phyloP scores from a whole-genome alignment of 1,140 invertebrate species.

The Tenebrio molitor region DNA sequence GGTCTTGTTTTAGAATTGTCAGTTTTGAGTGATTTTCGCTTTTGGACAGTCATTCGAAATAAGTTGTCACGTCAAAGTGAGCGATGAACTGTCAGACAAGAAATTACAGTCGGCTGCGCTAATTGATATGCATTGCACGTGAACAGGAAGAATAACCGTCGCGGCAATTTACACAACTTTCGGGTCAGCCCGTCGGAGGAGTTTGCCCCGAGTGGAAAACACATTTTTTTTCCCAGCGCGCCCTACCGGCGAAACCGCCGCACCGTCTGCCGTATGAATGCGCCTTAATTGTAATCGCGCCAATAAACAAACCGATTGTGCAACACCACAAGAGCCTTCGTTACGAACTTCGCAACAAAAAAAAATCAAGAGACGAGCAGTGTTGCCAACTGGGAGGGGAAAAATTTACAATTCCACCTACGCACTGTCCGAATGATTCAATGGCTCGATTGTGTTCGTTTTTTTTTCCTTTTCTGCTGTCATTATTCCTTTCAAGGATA shows the following conservation, averaged over 20 bases:
- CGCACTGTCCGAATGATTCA: not conserved
- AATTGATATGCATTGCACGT: too few relatives aligned
- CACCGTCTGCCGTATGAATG: slow-evolving; percentile 1
- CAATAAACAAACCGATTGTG: slow-evolving; percentile 9
- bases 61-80: too few relatives aligned
- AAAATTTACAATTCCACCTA: slow-evolving; percentile 1
- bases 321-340: slow-evolving; percentile 4
- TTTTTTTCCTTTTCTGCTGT: not conserved
- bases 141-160: too few relatives aligned
- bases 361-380: not conserved
- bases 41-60: too few relatives aligned
- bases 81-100: too few relatives aligned
- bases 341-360: not conserved
- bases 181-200: too few relatives aligned
- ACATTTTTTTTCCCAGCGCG: too few relatives aligned
- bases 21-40: too few relatives aligned
- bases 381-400: not conserved
- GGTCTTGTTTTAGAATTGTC: too few relatives aligned
- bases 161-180: too few relatives aligned
- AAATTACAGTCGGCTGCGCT: too few relatives aligned
- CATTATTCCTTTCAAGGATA: slow-evolving; percentile 3
- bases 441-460: not conserved
- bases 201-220: slow-evolving; percentile 24
- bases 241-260: too few relatives aligned
- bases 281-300: slow-evolving; percentile 25